Evolutionary conservation across 2,797 vertebrate species (phyloP), one percentile per base, ranked within the genome.

Genomic region (Zalophus californianus): DNA sequence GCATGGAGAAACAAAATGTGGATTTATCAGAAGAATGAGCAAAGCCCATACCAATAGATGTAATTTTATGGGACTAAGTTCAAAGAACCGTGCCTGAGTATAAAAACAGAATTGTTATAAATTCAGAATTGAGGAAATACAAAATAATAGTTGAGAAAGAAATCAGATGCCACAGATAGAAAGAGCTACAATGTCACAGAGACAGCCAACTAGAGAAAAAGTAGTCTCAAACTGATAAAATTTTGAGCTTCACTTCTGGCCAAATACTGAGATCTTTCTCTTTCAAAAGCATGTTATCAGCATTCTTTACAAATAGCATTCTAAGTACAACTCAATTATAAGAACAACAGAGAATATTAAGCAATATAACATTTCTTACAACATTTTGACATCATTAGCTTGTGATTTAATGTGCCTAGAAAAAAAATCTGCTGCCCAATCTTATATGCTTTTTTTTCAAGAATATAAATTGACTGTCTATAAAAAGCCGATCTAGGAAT

Each of bases 301-400:
- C 60, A 78, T 89, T 89, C 48, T 85, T 92, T 73, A 96, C 5
- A 86, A 92, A 48, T n/a, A 80, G 56, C 32, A 86, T n/a, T 85
- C 9, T 73, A 86, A 86, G 21, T 41, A 44, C 35, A 84, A 79
- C 6, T 56, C 80, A 73, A 35, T 41, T 79, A 29, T 79, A 89
- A 94, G 32, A 92, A 92, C 7, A 58, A 58, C 16, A 88, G 23
- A 64, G 25, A 89, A 92, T 66, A 92, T 50, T 79, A 88, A 77
- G 27, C 56, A 80, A 80, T 44, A 12, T 52, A 83, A 52, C 66
- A 60, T 70, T 84, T 87, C 86, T 82, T 84, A 38, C 77, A 70
- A 84, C n/a, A 95, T 89, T 84, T 66, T 64, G 75, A 60, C 44
- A 35, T 64, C 54, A 90, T 80, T 29, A 93, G 56, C 35, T 86